phyloP scores from a whole-genome alignment of 2,797 vertebrate species.

The Neomorphus geoffroyi region DNA sequence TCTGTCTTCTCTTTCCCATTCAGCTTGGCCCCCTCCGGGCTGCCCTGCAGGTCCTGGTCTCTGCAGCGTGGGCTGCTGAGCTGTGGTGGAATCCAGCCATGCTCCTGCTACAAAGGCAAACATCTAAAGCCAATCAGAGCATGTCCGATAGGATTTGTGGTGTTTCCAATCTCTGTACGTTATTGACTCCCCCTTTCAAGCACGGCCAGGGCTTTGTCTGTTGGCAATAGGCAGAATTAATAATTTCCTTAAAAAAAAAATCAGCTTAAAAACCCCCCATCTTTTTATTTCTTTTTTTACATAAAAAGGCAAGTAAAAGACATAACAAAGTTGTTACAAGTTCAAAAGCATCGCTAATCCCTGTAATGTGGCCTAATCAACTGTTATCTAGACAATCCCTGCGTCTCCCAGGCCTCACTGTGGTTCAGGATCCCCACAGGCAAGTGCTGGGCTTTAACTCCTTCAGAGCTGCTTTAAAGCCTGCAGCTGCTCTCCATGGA shows the following conservation, averaged over 20 bases:
- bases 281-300: conserved; percentile 32
- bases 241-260: conserved; percentile 18
- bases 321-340: conserved; percentile 48
- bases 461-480: neutral
- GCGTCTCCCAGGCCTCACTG: neutral
- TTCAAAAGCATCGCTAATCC: conserved; percentile 59
- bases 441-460: conserved; percentile 2
- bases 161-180: neutral
- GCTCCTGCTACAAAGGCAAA: conserved; percentile 25
- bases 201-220: conserved; percentile 36
- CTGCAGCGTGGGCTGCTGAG: neutral
- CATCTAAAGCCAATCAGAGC: conserved; percentile 17
- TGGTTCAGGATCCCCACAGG: conserved; percentile 21
- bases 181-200: conserved; percentile 54
- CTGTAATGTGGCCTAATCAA: conserved; percentile 60
- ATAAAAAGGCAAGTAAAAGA: conserved; percentile 37
- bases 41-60: neutral
- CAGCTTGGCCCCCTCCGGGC: neutral
- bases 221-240: conserved; percentile 50
- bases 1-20: neutral
- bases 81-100: neutral
- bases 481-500: neutral
- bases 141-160: conserved; percentile 36
- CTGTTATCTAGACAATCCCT: conserved; percentile 55
- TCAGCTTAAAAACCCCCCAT: neutral